These are phyloP conservation scores for Drosophila navojoa DNA, from an alignment of 1,140 invertebrate genomes.

Conservation along the genomic window DNA sequence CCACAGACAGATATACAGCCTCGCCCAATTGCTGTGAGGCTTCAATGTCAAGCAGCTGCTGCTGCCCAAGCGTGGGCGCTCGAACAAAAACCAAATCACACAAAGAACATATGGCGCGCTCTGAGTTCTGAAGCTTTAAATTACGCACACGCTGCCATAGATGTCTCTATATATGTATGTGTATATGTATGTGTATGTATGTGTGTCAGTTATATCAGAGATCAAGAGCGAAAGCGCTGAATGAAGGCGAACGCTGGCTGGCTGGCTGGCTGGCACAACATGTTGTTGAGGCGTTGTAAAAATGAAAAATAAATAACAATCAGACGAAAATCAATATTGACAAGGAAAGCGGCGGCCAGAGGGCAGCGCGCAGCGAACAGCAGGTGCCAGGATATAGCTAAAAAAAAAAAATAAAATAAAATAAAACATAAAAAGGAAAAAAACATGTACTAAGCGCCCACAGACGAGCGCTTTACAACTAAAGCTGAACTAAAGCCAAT, in stretches of 20 bases:
- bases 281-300: conserved; percentile 36
- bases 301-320: conserved; percentile 80
- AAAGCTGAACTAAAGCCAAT: conserved; percentile 21
- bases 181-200: not conserved
- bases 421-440: conserved; percentile 1
- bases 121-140: conserved; percentile 49
- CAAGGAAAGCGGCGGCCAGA: conserved; percentile 35
- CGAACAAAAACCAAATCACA: conserved; percentile 2
- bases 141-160: conserved; percentile 24
- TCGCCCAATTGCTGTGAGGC: not conserved
- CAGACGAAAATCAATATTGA: conserved; percentile 78
- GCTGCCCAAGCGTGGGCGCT: conserved; percentile 21
- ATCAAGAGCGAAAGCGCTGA: conserved; percentile 33
- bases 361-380: too few species aligned
- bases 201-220: conserved; percentile 33
- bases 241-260: not conserved
- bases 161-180: not conserved
- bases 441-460: conserved; percentile 2
- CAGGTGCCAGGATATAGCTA: conserved; percentile 8
- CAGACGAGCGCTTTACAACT: not conserved
- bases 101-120: conserved; percentile 49
- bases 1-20: not conserved
- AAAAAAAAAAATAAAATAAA: conserved; percentile 9
- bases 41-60: conserved; percentile 48
- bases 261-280: conserved; percentile 6